Percentiles rank a stretch among this genome's conserved stretches.
phyloP scores from a whole-genome alignment of 1,140 invertebrate genomes.

The Tetramorium simillimum region DNA sequence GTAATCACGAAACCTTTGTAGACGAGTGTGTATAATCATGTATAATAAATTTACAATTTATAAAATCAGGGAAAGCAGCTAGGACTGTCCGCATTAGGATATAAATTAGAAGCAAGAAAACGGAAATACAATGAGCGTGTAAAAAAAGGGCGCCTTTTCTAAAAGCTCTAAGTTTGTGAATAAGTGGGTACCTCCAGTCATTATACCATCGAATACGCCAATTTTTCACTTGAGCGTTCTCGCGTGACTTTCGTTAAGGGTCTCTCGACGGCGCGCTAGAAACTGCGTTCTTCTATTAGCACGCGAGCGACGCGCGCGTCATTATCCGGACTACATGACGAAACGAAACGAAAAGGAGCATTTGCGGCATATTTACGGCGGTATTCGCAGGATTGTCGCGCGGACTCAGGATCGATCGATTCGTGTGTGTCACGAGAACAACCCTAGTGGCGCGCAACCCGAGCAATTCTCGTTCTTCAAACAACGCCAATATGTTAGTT shows the following conservation, averaged over 20 bases:
- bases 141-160: neutral
- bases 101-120: neutral
- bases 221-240: slow-evolving; percentile 35
- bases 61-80: neutral
- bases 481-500: slow-evolving; percentile 82
- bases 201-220: slow-evolving; percentile 46
- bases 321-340: slow-evolving; percentile 68
- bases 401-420: slow-evolving; percentile 66
- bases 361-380: slow-evolving; percentile 56
- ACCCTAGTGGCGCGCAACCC: slow-evolving; percentile 68
- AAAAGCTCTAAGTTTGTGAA: slow-evolving; percentile 22
- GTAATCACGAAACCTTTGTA: neutral
- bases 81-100: neutral
- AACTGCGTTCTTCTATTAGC: slow-evolving; percentile 15
- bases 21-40: neutral
- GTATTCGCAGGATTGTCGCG: slow-evolving; percentile 61
- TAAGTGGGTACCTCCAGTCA: neutral
- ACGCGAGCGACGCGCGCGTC: slow-evolving; percentile 60
- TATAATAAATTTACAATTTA: slow-evolving; percentile 34
- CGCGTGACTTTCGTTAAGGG: slow-evolving; percentile 45
- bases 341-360: slow-evolving; percentile 53
- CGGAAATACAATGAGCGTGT: slow-evolving; percentile 1
- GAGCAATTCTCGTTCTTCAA: slow-evolving; percentile 80
- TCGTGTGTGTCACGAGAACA: slow-evolving; percentile 60
- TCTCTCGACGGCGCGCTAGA: slow-evolving; percentile 18